These are phyloP conservation scores for Lepus timidus DNA, from an alignment of 2,113 vertebrate species.

Conservation along the genomic window DNA sequence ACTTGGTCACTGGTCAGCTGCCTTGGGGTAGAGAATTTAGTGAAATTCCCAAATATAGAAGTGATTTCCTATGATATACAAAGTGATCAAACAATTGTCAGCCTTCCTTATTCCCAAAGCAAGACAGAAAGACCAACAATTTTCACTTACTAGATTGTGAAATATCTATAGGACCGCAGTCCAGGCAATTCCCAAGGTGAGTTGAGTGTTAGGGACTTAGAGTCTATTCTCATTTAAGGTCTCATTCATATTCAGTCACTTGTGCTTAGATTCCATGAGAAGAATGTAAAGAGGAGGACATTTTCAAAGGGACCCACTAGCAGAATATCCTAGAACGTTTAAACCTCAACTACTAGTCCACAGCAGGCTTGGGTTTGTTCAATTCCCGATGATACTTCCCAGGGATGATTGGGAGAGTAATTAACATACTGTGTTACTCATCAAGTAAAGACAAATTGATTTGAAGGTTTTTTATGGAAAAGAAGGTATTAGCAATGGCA, in stretches of 20 bases:
- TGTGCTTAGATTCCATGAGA: not conserved
- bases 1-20: not conserved
- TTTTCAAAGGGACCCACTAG: not conserved
- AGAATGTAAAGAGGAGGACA: not conserved
- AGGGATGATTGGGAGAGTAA: not conserved
- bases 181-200: not conserved
- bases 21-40: constrained; percentile 18
- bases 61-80: not conserved
- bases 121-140: not conserved
- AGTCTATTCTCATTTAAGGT: not conserved
- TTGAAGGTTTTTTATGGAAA: not conserved
- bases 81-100: not conserved
- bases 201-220: not conserved
- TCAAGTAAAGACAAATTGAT: constrained; percentile 1
- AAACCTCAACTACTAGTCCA: not conserved
- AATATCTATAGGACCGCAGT: not conserved
- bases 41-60: not conserved
- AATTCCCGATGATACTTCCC: not conserved
- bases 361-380: not conserved
- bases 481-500: not conserved
- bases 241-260: not conserved
- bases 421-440: not conserved
- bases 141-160: not conserved
- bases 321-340: constrained; percentile 2
- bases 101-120: not conserved